Evolutionary conservation across 92 coral and sea anemone genomes (phyloP), one percentile per base, ranked within the genome.

Genomic region (Actinernus sp.): DNA sequence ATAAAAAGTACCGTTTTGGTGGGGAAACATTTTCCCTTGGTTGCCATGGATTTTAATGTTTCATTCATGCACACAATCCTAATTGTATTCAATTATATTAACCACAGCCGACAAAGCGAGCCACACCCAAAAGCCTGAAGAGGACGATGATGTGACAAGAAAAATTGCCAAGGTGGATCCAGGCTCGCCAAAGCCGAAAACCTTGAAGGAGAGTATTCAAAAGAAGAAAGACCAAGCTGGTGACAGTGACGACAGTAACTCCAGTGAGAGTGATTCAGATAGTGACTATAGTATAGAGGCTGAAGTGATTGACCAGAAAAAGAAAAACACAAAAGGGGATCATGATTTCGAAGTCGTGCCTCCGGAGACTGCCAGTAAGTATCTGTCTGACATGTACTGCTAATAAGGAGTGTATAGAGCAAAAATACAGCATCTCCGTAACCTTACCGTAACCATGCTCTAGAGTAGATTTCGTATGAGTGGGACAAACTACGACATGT

Each of bases 311-410:
- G 56, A 33, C 29, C 61, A 45, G 34, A 33, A 34, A 31, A 22
- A 61, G 49, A 79, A 63, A 37, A 54, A 53, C 39, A 55, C 38
- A 14, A 21, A 73, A 22, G 74, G 70, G 17, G 71, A 61, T 55
- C 67, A 84, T 3, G 86, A 81, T 31, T 91, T 95, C 47, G 99
- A 95, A 64, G 88, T 92, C 5, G 97, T 95, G 6, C 90, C 99
- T 45, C 82, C 81, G 16, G 84, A 81, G 52, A 60, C 88, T 4
- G 33, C 70, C 16, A 65, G 88, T 81, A 30, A 73, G 88, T 39
- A 16, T 0, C 39, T 2, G 11, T 3, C 26, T 18, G 14, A 4
- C n/a, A 49, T 14, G 10, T 3, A 2, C 26, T 4, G 55, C 51
- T 4, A 11, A 16, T 45, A 5, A 11, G 12, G 51, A 16, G 18